Base-by-base conservation (phyloP, 2,113 vertebrate genomes). In the Gadus chalcogrammus region DNA sequence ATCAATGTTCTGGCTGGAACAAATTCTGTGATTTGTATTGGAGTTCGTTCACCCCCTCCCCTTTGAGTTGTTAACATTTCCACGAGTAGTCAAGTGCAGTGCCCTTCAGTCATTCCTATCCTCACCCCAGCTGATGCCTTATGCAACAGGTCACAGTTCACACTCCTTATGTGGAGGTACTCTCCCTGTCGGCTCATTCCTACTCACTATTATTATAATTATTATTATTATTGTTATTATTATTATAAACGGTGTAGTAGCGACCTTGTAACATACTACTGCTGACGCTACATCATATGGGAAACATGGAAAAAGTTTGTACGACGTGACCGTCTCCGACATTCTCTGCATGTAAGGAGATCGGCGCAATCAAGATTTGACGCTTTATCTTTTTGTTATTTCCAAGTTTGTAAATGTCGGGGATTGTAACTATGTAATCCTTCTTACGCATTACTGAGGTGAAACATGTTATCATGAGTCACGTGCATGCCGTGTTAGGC, bases 331-430 rank as follows among this genome's bases (percentile, higher is more conserved):
- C 64, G 87, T 83, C 79, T 87, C 82, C 53, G 55, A 82, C 76
- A 77, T 84, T 84, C 79, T 87, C 83, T 87, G 90, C 91, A 91
- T 90, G 88, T 77, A 81, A 70, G 75, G 66, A 79, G 80, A 92
- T 74, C 79, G 74, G 84, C 89, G 89, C 86, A 89, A 87, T 85
- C 84, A 84, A 77, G 67, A 59, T 64, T 65, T 5, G 1, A 58
- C 17, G 15, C 15, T 58, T 58, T 17, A 5, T 58, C 9, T 17
- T 58, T 17, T 58, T 58, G 17, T 58, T 58, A 17, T 75, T 75
- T 61, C 78, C 69, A 87, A 84, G 90, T 90, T 88, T 92, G 87
- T 92, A 91, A 90, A 91, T 92, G 90, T 92, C 89, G n/a, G 87
- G 87, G 90, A 90, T 84, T 85, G 86, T 93, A 87, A 81, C 87